These are phyloP conservation scores for Pithecia hirsuta DNA, from an alignment of 2,797 vertebrate genomes.

Conservation along the genomic window DNA sequence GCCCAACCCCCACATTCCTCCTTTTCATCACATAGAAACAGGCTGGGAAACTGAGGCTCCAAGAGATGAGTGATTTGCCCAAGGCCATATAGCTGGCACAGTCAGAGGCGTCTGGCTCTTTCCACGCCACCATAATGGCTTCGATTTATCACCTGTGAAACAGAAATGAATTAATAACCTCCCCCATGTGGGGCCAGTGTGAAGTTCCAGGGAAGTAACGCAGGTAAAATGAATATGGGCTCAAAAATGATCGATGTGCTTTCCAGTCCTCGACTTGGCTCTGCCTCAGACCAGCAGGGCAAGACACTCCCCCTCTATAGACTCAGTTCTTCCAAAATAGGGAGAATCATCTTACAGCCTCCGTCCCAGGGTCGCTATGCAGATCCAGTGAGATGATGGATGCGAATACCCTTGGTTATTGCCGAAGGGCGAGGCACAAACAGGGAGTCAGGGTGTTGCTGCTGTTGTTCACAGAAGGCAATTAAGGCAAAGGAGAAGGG, in stretches of 20 bases:
- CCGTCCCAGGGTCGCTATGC: neutral
- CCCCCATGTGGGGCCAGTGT: neutral
- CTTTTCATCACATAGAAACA: neutral
- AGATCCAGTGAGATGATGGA: neutral
- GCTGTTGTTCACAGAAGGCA: neutral
- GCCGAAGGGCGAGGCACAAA: neutral
- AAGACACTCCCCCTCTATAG: neutral
- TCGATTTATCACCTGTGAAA: conserved; percentile 48
- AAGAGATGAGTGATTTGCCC: neutral
- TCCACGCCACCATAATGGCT: neutral
- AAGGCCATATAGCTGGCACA: neutral
- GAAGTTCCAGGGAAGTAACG: neutral
- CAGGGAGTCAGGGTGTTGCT: neutral
- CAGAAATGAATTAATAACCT: neutral
- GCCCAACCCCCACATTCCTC: neutral
- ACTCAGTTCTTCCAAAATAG: neutral
- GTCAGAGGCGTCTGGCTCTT: neutral
- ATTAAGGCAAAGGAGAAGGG: neutral
- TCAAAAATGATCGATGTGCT: neutral
- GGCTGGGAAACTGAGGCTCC: conserved; percentile 41
- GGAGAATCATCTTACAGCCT: neutral
- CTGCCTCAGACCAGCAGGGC: neutral
- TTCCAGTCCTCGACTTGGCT: neutral
- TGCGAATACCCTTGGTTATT: neutral
- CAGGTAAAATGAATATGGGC: neutral